These are phyloP conservation scores for Virgularia gustaviana DNA, from an alignment of 92 coral and sea anemone species.

Conservation along the genomic window DNA sequence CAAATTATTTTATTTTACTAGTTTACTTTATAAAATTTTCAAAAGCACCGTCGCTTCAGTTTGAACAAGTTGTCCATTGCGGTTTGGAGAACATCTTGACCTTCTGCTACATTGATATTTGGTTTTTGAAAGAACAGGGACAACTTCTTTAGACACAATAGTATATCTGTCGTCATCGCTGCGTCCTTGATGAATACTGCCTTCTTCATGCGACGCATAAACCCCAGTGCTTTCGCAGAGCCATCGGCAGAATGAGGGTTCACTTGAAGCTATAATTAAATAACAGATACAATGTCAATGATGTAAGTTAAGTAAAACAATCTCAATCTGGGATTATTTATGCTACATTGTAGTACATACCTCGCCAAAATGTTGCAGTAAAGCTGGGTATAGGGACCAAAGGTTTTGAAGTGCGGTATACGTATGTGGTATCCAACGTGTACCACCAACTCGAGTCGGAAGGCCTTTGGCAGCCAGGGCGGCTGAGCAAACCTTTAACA, in stretches of 20 bases:
- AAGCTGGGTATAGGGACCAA: constrained; percentile 43
- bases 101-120: constrained; percentile 8
- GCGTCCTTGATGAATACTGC: constrained; percentile 2
- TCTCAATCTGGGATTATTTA: too few species aligned
- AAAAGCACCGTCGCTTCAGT: too few species aligned
- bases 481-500: constrained; percentile 40
- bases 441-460: constrained; percentile 44
- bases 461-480: constrained; percentile 30
- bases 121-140: constrained; percentile 23
- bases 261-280: constrained; percentile 10
- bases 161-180: constrained; percentile 20
- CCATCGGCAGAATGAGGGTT: constrained; percentile 16
- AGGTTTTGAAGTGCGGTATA: constrained; percentile 46
- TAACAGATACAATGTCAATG: too few species aligned
- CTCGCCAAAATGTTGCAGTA: constrained; percentile 33
- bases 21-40: too few species aligned
- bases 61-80: constrained; percentile 1
- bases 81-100: background rate
- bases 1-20: too few species aligned
- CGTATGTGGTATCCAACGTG: constrained; percentile 43
- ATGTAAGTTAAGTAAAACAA: too few species aligned
- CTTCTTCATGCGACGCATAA: background rate
- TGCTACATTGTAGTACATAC: background rate
- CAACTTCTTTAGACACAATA: background rate
- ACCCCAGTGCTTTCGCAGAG: constrained; percentile 18